Conservation (phyloP, 64 coral and sea anemone species). For the Exaiptasia diaphana region DNA sequence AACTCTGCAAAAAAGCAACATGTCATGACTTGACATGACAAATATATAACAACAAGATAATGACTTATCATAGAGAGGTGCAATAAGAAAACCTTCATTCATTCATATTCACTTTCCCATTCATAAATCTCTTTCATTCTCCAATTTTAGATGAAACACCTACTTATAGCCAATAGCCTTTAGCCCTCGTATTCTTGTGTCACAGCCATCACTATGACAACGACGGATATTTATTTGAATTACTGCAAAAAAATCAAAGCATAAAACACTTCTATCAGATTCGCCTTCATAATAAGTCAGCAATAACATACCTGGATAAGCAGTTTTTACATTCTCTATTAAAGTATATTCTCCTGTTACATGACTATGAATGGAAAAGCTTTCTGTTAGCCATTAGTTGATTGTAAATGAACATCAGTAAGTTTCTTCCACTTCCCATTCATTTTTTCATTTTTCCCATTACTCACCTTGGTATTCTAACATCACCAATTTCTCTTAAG, state of each 20-base stretch:
- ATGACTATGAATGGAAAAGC: conserved; percentile 40
- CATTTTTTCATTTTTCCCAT: not conserved
- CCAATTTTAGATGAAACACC: no score
- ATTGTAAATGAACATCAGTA: no score
- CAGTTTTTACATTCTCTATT: conserved; percentile 97
- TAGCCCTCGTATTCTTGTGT: conserved; percentile 90
- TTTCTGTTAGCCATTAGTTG: no score
- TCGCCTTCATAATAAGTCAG: not conserved
- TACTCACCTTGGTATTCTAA: conserved; percentile 84
- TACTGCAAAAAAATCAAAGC: conserved; percentile 41
- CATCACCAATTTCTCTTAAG: conserved; percentile 87
- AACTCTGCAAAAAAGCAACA: conserved; percentile 61
- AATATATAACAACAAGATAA: not conserved
- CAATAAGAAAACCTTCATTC: not conserved
- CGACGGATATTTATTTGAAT: conserved; percentile 94
- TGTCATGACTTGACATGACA: not conserved
- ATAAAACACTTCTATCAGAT: not conserved
- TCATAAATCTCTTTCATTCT: no score
- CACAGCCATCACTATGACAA: conserved; percentile 99
- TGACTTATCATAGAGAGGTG: not conserved
- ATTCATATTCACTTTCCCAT: not conserved
- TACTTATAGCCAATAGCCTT: conserved; percentile 97
- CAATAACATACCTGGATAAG: conserved; percentile 75
- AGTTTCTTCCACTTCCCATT: no score
- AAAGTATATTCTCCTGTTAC: conserved; percentile 84